phyloP scores from a whole-genome alignment of 2,888 invertebrate species.

The Lathronympha strigana region DNA sequence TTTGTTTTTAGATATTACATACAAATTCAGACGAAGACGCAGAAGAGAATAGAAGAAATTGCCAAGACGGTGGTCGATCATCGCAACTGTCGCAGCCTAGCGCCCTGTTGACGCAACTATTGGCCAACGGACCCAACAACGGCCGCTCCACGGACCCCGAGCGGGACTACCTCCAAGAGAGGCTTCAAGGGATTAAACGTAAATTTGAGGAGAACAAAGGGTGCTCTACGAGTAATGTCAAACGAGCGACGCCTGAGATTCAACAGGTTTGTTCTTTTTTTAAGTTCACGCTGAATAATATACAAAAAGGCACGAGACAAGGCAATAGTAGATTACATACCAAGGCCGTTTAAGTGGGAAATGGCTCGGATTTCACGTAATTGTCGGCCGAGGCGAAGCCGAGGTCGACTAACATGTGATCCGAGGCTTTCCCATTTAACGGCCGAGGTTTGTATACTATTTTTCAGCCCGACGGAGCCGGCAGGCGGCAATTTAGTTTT shows the following conservation, averaged over 20 bases:
- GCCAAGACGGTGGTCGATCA: slow-evolving; percentile 55
- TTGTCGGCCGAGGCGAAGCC: too few species aligned
- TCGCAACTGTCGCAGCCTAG: slow-evolving; percentile 69
- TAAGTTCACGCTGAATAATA: too few species aligned
- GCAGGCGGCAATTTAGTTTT: too few species aligned
- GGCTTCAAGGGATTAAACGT: slow-evolving; percentile 64
- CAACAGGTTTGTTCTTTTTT: slow-evolving; percentile 68
- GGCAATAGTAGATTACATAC: too few species aligned
- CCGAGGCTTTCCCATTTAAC: too few species aligned
- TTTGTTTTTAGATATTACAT: slow-evolving; percentile 87
- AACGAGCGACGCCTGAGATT: slow-evolving; percentile 79
- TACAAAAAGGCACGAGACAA: too few species aligned
- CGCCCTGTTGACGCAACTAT: slow-evolving; percentile 82
- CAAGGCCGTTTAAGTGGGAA: too few species aligned
- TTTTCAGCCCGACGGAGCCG: too few species aligned
- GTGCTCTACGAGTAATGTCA: slow-evolving; percentile 85
- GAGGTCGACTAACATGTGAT: too few species aligned
- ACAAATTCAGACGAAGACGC: slow-evolving; percentile 92
- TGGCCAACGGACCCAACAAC: slow-evolving; percentile 70
- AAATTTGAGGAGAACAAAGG: slow-evolving; percentile 84
- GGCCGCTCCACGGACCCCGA: slow-evolving; percentile 62
- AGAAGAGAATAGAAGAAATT: slow-evolving; percentile 82
- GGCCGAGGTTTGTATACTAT: too few species aligned
- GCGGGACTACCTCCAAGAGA: slow-evolving; percentile 68
- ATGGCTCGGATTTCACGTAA: too few species aligned